Conservation (phyloP, 2,113 vertebrate species). For the Perca fluviatilis region DNA sequence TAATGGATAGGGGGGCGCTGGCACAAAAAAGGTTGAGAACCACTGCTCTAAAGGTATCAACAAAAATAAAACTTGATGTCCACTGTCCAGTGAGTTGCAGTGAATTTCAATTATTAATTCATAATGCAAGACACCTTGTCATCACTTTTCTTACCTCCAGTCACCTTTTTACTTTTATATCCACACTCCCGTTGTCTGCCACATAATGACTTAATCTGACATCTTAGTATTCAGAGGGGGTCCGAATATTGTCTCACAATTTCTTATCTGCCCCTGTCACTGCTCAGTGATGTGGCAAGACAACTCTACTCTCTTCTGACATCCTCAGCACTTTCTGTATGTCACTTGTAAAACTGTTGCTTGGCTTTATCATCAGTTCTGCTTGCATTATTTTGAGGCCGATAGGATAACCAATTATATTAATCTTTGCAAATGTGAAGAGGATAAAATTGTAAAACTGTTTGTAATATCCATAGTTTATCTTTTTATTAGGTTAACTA, state of each 20-base stretch:
- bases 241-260: not conserved
- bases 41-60: not conserved
- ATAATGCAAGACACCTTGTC: not conserved
- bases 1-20: no score
- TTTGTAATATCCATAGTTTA: not conserved
- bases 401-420: not conserved
- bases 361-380: not conserved
- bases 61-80: not conserved
- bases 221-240: not conserved
- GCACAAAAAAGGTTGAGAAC: no score
- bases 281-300: constrained; percentile 5
- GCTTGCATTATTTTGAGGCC: not conserved
- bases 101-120: not conserved
- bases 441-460: not conserved
- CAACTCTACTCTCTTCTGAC: not conserved
- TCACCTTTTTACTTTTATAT: not conserved
- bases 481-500: no score
- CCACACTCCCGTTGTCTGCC: not conserved
- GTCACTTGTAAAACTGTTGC: not conserved
- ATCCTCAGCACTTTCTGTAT: not conserved
- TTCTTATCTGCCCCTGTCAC: not conserved
- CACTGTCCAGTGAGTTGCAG: not conserved
- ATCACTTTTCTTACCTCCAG: not conserved
- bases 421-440: not conserved
- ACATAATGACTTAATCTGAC: not conserved